phyloP scores from a whole-genome alignment of 2,797 vertebrate genomes.

The Alouatta caraya region DNA sequence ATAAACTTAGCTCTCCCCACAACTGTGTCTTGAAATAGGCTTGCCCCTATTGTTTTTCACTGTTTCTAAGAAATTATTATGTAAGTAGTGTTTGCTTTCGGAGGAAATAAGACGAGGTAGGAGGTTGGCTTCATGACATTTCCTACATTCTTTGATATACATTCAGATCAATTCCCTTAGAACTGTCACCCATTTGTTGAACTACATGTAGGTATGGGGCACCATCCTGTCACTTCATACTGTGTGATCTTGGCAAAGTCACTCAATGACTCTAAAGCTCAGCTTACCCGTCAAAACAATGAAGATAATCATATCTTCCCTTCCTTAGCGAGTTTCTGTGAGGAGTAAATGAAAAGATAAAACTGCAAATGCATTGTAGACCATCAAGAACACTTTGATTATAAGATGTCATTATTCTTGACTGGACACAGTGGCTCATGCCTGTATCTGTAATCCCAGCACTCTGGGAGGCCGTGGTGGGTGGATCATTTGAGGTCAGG shows the following conservation, averaged over 20 bases:
- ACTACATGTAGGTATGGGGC: not conserved
- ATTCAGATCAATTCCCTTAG: not conserved
- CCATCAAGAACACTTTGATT: not conserved
- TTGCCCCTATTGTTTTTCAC: not conserved
- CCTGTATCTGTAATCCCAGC: too few species aligned
- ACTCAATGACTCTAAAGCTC: not conserved
- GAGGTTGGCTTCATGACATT: not conserved
- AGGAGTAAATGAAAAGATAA: not conserved
- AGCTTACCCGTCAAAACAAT: not conserved
- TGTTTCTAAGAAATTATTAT: constrained; percentile 29
- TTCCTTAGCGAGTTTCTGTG: not conserved
- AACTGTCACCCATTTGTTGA: not conserved
- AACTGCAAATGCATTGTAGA: not conserved
- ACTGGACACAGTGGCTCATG: too few species aligned
- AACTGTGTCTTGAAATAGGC: not conserved
- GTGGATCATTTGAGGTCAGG: too few species aligned
- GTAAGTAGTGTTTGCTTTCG: not conserved
- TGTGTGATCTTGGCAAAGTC: not conserved
- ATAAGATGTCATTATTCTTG: not conserved
- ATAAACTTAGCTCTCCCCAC: not conserved
- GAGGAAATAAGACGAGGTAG: not conserved
- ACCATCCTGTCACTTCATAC: not conserved
- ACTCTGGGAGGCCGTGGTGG: too few species aligned
- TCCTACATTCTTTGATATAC: not conserved
- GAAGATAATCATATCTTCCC: not conserved